A percentile compares a stretch with the other conserved stretches of the same genome.
phyloP scores from a whole-genome alignment of 2,797 vertebrate species.

The Gila robusta region DNA sequence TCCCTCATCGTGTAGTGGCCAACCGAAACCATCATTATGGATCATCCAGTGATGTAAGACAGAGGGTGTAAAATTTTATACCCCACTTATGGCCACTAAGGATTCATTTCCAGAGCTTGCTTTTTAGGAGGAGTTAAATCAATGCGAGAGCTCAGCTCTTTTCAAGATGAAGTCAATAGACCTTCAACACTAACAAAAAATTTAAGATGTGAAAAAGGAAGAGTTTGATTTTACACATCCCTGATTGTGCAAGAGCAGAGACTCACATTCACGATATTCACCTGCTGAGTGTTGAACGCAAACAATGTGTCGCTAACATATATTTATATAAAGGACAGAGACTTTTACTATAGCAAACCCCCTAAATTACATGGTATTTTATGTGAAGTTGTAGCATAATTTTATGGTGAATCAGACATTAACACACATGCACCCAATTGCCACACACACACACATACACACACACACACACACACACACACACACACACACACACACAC shows the following conservation, averaged over 20 bases:
- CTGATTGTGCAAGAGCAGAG: conserved; percentile 16
- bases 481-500: not conserved
- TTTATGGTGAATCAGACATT: not conserved
- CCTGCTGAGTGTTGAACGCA: not conserved
- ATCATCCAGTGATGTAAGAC: conserved; percentile 43
- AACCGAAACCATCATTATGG: conserved; percentile 43
- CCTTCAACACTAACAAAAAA: conserved; percentile 37
- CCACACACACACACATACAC: too few relatives aligned
- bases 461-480: too few relatives aligned
- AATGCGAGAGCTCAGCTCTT: conserved; percentile 34
- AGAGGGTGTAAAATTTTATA: conserved; percentile 46
- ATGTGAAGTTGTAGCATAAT: not conserved
- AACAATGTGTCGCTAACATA: not conserved
- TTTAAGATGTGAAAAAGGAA: conserved; percentile 12
- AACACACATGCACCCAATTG: not conserved
- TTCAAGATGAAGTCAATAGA: conserved; percentile 35
- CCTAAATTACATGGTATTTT: not conserved
- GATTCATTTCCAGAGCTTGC: conserved; percentile 53
- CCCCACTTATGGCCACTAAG: conserved; percentile 49
- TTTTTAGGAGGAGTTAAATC: conserved; percentile 50
- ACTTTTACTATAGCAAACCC: not conserved
- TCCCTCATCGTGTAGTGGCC: conserved; percentile 1
- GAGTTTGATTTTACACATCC: conserved; percentile 18
- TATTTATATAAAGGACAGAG: not conserved
- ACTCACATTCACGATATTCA: not conserved